Evolutionary conservation across 2,888 invertebrate genomes (phyloP), one percentile per base, ranked within the genome.

Genomic region (Synanthedon vespiformis): DNA sequence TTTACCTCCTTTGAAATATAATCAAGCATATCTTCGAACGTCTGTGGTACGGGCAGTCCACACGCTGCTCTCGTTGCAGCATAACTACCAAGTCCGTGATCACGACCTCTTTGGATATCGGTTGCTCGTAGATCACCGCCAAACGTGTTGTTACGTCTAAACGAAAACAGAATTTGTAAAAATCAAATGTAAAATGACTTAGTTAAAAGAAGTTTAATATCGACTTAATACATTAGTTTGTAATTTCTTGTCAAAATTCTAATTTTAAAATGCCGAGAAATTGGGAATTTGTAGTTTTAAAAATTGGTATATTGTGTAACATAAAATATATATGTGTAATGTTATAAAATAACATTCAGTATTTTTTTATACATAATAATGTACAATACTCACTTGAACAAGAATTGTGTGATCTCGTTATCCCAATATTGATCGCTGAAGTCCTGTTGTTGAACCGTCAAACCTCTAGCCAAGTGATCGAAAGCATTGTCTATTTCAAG

Each of bases 31-130:
- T 93, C 94, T 40, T 90, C 75, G 89, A 95, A 95, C 0, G 76
- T 78, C 18, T 79, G 77, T 0, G 94, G 95, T 50, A 90, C 90
- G 0, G 89, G 88, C 10, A 95, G 76, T 0, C 94, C 93, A 66
- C 95, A 95, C 58, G 92, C 92, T 10, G 91, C 90, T 53, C 98
- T 89, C 65, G 92, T 92, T 54, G 92, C 90, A 55, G 93, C 92
- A 76, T 96, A 96, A 0, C 91, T 90, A 4, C 93, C 94, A 40
- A 96, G 81, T 11, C 94, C 96, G 67, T 96, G 96, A 74, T 96
- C 96, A 51, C 96, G 90, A 59, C 94, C 94, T 57, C 96, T 90
- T 72, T 96, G 96, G 57, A 96, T 92, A 67, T 96, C 95, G 40
- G 92, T 90, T 0, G 96, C 92, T 48, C 94, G 90, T 55, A 96